Base-by-base conservation (phyloP, 2,888 invertebrate genomes). In the Fabriciana adippe region DNA sequence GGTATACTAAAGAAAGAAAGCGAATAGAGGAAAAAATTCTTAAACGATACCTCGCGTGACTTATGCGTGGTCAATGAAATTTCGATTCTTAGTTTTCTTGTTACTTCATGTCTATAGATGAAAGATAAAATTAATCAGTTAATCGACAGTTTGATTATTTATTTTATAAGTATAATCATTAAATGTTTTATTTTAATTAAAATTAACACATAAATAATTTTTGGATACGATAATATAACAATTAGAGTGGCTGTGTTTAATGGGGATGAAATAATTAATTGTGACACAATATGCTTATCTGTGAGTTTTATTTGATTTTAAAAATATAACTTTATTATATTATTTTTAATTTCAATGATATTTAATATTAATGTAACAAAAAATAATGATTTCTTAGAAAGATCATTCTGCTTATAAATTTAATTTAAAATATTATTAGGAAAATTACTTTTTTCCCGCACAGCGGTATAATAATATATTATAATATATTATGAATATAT, bases 21-120 rank as follows among this genome's bases (percentile, higher is more conserved):
- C 79, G 78, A 83, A 81, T 76, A 74, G 80, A 81, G 73, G 80
- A 81, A 76, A 83, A 84, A 88, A 90, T 88, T 87, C 88, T 85
- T 90, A 92, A 92, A 90, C 81, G 88, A 85, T 74, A 78, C 76
- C 79, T 92, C 75, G 91, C 91, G 91, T 92, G 91, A 86, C 86
- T 79, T 74, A 78, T 79, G 78, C 80, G 78, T 85, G 87, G 87
- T 86, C 89, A 89, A 84, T 86, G 78, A 80, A 85, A 85, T 82
- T 85, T 68, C 55, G 53, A 26, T 51, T 31, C n/a, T 54, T 63
- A 41, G 61, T 48, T 55, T 55, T 61, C 60, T 59, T 47, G 41
- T 51, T 50, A 35, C 45, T 66, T 60, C 35, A 15, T 59, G 47
- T 59, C 48, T 48, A 59, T 59, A 59, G 59, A 59, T 59, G 13